Percentiles rank a stretch among this genome's conserved stretches.
These are phyloP conservation scores for Ophion obscuratus DNA, from an alignment of 2,888 invertebrate genomes.

Conservation along the genomic window DNA sequence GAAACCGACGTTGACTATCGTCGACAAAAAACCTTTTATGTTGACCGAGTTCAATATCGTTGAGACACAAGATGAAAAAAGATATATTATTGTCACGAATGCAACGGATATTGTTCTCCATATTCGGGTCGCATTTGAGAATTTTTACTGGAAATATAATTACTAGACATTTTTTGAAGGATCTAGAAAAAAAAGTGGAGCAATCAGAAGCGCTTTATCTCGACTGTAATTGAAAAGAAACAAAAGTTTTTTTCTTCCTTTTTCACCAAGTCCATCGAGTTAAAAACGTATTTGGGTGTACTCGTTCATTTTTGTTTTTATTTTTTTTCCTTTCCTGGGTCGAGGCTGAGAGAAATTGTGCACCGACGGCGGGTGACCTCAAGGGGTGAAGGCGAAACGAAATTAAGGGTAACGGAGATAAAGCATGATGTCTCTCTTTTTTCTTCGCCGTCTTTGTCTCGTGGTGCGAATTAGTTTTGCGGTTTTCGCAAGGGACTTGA, in stretches of 20 bases:
- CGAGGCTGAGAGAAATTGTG: constrained; percentile 19
- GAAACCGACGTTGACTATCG: background rate
- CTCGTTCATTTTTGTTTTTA: constrained; percentile 8
- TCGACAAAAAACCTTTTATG: background rate
- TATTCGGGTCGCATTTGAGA: background rate
- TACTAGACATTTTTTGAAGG: background rate
- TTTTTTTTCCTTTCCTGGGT: background rate
- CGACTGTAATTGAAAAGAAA: background rate
- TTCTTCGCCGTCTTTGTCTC: constrained; percentile 20
- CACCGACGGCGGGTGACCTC: constrained; percentile 18
- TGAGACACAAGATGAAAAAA: background rate
- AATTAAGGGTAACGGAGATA: constrained; percentile 42
- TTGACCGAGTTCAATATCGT: background rate
- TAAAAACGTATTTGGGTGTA: constrained; percentile 22
- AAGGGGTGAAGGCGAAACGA: constrained; percentile 14
- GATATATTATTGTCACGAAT: background rate
- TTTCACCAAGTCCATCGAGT: constrained; percentile 33
- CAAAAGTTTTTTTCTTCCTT: background rate
- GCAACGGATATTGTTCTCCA: background rate
- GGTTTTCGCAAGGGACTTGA: constrained; percentile 64
- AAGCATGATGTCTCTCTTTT: constrained; percentile 25
- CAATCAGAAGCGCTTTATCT: background rate
- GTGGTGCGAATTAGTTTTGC: constrained; percentile 71
- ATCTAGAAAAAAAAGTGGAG: background rate
- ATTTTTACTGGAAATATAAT: background rate